Conservation (phyloP, 2,888 invertebrate genomes). For the Cheilosia scutellata region DNA sequence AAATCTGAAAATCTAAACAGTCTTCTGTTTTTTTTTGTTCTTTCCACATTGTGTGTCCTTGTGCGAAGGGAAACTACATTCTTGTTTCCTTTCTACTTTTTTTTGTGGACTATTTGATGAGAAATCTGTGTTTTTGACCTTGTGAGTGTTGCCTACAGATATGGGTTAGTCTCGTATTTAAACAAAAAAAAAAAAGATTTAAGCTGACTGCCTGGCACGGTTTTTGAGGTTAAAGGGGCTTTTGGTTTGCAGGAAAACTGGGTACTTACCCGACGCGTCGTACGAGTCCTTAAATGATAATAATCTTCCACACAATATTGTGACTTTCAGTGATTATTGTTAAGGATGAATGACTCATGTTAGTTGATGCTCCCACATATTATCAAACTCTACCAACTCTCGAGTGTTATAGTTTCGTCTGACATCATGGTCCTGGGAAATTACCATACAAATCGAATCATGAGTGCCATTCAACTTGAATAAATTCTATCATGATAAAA, state of each 20-base stretch:
- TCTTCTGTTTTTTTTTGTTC: conserved; percentile 1
- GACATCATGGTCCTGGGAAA: too few relatives aligned
- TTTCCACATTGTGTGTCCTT: conserved; percentile 18
- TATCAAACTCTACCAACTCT: too few relatives aligned
- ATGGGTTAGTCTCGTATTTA: conserved; percentile 1
- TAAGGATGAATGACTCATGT: too few relatives aligned
- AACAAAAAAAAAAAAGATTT: background rate
- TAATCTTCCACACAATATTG: too few relatives aligned
- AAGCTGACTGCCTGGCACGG: background rate
- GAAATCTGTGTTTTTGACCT: conserved; percentile 38
- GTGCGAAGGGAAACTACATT: background rate
- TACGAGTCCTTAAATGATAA: too few relatives aligned
- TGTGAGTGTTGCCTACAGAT: conserved; percentile 1
- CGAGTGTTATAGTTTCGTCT: too few relatives aligned
- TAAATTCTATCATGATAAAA: background rate
- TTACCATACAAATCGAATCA: too few relatives aligned
- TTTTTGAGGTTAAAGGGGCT: background rate
- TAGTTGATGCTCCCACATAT: too few relatives aligned
- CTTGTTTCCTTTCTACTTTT: background rate
- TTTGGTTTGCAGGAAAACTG: too few relatives aligned
- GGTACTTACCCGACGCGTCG: too few relatives aligned
- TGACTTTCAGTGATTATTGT: too few relatives aligned
- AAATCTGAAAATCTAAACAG: conserved; percentile 52
- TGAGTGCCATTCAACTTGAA: background rate
- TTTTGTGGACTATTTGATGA: background rate